Percentiles rank a stretch among this genome's conserved stretches.
phyloP scores from a whole-genome alignment of 2,888 invertebrate species.

The Cosmorhoe ocellata region DNA sequence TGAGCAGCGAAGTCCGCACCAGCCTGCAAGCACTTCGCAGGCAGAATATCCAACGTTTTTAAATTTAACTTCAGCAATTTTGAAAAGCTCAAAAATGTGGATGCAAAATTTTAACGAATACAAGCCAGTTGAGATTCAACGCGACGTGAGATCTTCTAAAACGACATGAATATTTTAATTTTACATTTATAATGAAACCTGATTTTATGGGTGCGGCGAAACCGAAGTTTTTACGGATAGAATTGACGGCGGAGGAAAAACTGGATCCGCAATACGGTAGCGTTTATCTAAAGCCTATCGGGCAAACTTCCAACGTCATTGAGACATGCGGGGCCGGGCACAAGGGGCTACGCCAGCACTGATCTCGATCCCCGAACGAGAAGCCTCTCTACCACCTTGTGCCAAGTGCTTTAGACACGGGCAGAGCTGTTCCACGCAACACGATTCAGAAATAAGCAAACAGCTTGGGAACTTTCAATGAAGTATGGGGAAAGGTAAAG shows the following conservation, averaged over 20 bases:
- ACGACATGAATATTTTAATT: slow-evolving; percentile 45
- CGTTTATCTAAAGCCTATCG: slow-evolving; percentile 65
- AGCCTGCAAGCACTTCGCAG: slow-evolving; percentile 14
- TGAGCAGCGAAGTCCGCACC: slow-evolving; percentile 39
- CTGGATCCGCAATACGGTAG: slow-evolving; percentile 56
- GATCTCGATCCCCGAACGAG: slow-evolving; percentile 52
- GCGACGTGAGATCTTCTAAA: slow-evolving; percentile 43
- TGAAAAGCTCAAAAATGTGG: slow-evolving; percentile 33
- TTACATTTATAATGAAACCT: slow-evolving; percentile 40
- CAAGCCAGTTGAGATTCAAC: slow-evolving; percentile 42
- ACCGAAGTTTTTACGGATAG: slow-evolving; percentile 1
- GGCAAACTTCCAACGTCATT: slow-evolving; percentile 72
- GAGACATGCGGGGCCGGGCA: slow-evolving; percentile 43
- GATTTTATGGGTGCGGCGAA: slow-evolving; percentile 24
- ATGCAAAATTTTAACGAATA: slow-evolving; percentile 40
- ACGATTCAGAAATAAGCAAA: slow-evolving; percentile 38
- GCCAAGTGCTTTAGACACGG: slow-evolving; percentile 51
- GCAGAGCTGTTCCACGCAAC: slow-evolving; percentile 22
- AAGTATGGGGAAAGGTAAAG: slow-evolving; percentile 3
- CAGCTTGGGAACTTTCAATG: slow-evolving; percentile 6
- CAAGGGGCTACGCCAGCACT: slow-evolving; percentile 49
- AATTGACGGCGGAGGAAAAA: slow-evolving; percentile 23
- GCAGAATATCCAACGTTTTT: slow-evolving; percentile 43
- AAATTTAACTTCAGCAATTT: slow-evolving; percentile 40
- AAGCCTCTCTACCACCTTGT: slow-evolving; percentile 52